A percentile compares a stretch with the other conserved stretches of the same genome.
These are phyloP conservation scores for Macrobrachium rosenbergii DNA, from an alignment of 1,140 invertebrate species.

Conservation along the genomic window DNA sequence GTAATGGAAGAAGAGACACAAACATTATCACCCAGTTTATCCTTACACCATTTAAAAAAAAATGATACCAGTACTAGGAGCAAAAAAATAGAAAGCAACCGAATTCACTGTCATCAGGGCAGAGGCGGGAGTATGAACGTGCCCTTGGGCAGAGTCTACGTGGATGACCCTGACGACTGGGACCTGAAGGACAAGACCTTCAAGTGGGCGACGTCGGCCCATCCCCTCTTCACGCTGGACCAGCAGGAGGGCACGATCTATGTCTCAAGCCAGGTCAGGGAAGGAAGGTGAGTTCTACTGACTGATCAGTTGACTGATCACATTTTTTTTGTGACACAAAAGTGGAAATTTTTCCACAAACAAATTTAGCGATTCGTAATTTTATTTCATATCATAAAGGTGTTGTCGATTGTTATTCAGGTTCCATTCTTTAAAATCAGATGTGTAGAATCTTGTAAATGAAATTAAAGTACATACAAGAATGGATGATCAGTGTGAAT, in stretches of 20 bases:
- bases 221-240: conserved; percentile 61
- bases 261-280: conserved; percentile 49
- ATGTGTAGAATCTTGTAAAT: no score
- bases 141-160: conserved; percentile 90
- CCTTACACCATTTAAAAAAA: not conserved
- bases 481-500: no score
- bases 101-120: not conserved
- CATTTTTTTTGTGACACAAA: not conserved
- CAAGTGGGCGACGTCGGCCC: conserved; percentile 43
- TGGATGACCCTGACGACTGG: conserved; percentile 93
- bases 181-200: conserved; percentile 91
- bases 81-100: not conserved
- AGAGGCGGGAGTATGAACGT: conserved; percentile 80
- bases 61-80: not conserved
- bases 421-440: no score
- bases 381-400: no score
- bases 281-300: conserved; percentile 44
- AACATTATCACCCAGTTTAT: not conserved
- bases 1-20: not conserved
- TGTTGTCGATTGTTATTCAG: no score
- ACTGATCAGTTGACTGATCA: not conserved
- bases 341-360: not conserved
- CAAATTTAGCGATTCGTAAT: not conserved
- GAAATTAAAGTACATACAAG: no score
- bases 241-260: conserved; percentile 42